Base-by-base conservation (phyloP, 2,888 invertebrate genomes). In the Drosophila siamana region DNA sequence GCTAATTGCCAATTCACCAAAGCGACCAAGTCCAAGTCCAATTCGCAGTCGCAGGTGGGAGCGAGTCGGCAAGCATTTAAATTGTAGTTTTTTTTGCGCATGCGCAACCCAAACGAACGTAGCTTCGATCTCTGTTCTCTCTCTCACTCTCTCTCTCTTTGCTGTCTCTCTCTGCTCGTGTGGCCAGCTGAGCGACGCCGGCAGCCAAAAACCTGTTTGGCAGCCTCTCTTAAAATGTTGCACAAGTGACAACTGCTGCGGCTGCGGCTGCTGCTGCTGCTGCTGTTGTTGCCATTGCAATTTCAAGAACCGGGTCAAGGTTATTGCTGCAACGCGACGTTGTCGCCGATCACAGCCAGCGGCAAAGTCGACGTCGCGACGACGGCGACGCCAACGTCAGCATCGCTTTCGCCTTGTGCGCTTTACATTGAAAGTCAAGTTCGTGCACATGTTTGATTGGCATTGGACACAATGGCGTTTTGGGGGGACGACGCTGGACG, bases 231-330 rank as follows among this genome's bases (percentile, higher is more conserved):
- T 68, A 51, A 44, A 56, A 54, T 70, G 79, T 88, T 74, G 86
- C 86, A 81, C 62, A 69, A 71, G 50, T 63, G 75, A 63, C 47
- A 40, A 57, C 55, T 44, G 71, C 54, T n/a, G n/a, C n/a, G n/a
- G n/a, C n/a, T n/a, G n/a, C n/a, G n/a, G n/a, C n/a, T n/a, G n/a
- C n/a, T n/a, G n/a, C n/a, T n/a, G n/a, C n/a, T n/a, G n/a, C n/a
- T n/a, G n/a, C n/a, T n/a, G 80, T 68, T 68, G 78, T 73, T 84
- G 86, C 83, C 73, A 74, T 81, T 91, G 89, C 89, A 88, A 85
- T 89, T 90, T 91, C 89, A 90, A 91, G 91, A 92, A 92, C 91
- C 91, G 88, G 91, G 91, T 92, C 92, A 91, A 91, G 91, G 92
- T 92, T 92, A 86, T 46, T 67, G 71, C 79, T 54, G 43, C 74